Base-by-base conservation (phyloP, 2,888 invertebrate species). In the Epinotia bilunana region DNA sequence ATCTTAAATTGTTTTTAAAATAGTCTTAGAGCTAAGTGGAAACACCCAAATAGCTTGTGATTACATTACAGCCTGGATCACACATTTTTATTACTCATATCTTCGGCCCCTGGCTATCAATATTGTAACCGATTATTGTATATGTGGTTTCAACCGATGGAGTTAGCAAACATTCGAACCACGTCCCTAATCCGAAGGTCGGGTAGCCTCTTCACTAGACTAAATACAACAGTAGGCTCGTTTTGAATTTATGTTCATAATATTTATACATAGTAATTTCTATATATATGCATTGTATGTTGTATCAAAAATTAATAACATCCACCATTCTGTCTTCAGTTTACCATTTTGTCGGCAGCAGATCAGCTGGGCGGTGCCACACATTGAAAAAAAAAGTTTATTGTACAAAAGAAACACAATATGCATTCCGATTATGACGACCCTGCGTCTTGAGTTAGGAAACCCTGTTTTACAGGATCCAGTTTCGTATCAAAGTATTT, bases 141-240 rank as follows among this genome's bases (percentile, higher is more conserved):
- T n/a, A n/a, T n/a, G n/a, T n/a, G n/a, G n/a, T n/a, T n/a, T n/a
- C n/a, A 77, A 71, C 53, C 72, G 46, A 49, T 61, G 65, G 67
- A 82, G 81, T 83, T 80, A 79, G 83, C 77, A 83, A 53, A 85
- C 80, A 91, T 89, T 90, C 92, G 76, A 77, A 81, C 88, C 93
- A 92, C 93, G 92, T 90, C 81, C 81, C 84, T 89, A 88, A 85
- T 85, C 86, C 84, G 84, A 79, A 80, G 74, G 73, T 77, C 78
- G 77, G 73, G 82, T 85, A 86, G 86, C 86, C 84, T 46, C 60
- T 61, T 20, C 60, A 65, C 61, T 61, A 60, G 28, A 70, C 20
- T 39, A 13, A 3, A 33, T n/a, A 69, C n/a, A 39, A 65, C 74
- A 71, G 74, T 43, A 71, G 65, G 71, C 13, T 33, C 12, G 12